Percentiles rank a stretch among this genome's conserved stretches.
These are phyloP conservation scores for Hirtodrosophila cameraria DNA, from an alignment of 2,888 invertebrate genomes.

Conservation along the genomic window DNA sequence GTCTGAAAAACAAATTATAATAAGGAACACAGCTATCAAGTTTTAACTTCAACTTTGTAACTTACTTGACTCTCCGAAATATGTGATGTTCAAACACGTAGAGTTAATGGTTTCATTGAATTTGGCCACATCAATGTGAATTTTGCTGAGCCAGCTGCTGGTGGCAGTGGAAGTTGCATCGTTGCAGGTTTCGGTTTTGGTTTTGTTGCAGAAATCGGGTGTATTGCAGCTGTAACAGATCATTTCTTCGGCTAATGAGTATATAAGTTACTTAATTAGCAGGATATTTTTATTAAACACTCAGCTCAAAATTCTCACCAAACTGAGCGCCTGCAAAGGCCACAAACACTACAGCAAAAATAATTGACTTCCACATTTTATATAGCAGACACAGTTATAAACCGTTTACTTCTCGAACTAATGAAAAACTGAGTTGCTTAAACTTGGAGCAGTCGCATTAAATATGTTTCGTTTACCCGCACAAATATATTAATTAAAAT, in stretches of 20 bases:
- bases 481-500: not conserved
- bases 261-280: not conserved
- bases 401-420: not conserved
- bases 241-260: no score
- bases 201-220: constrained; percentile 16
- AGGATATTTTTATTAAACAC: not conserved
- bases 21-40: no score
- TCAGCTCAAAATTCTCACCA: constrained; percentile 40
- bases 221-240: constrained; percentile 44
- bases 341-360: constrained; percentile 42
- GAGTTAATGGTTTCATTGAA: constrained; percentile 2
- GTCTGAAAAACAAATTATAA: constrained; percentile 16
- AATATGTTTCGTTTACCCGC: not conserved
- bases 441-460: not conserved
- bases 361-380: constrained; percentile 60
- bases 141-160: constrained; percentile 3
- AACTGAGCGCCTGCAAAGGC: constrained; percentile 47
- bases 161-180: constrained; percentile 43
- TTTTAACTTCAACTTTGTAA: not conserved
- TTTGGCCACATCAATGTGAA: constrained; percentile 29
- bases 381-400: not conserved
- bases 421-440: not conserved
- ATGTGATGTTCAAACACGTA: constrained; percentile 36
- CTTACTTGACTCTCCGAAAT: constrained; percentile 38
- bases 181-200: constrained; percentile 25